Percentiles rank a stretch among this genome's conserved stretches.
Evolutionary conservation across 1,140 invertebrate genomes (phyloP).

Genomic region (Neodiprion pinetum): DNA sequence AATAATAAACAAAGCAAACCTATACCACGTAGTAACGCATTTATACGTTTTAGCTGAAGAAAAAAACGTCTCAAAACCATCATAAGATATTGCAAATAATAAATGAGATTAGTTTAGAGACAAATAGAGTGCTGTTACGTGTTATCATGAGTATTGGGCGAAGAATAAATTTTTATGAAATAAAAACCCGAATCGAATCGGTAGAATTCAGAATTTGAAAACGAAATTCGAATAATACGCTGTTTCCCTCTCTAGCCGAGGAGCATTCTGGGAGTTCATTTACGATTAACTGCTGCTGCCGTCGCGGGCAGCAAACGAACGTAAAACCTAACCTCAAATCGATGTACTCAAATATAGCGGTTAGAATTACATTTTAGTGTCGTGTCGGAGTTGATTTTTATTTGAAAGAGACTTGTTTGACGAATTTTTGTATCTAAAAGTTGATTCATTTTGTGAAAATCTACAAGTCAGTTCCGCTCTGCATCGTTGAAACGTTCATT

Average conservation of each 20-base stretch:
- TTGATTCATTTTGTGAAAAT: too few relatives aligned
- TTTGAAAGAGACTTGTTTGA: neutral
- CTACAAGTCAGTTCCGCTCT: too few relatives aligned
- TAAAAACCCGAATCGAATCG: neutral
- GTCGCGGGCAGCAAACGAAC: neutral
- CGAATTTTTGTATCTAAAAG: too few relatives aligned
- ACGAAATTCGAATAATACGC: neutral
- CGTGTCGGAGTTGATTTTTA: neutral
- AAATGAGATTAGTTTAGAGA: neutral
- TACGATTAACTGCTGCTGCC: neutral
- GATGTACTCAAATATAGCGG: neutral
- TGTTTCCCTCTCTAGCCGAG: neutral
- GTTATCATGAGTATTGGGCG: neutral
- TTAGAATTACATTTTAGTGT: neutral
- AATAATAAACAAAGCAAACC: neutral
- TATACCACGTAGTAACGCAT: neutral
- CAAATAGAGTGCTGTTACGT: neutral
- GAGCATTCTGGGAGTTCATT: neutral
- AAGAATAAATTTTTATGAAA: conserved; percentile 1
- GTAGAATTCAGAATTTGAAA: neutral
- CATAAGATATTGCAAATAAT: neutral
- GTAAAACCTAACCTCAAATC: conserved; percentile 4
- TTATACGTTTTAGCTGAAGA: neutral
- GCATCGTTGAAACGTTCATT: too few relatives aligned
- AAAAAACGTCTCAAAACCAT: neutral